These are phyloP conservation scores for Choloepus didactylus DNA, from an alignment of 2,797 vertebrate species.

Conservation along the genomic window DNA sequence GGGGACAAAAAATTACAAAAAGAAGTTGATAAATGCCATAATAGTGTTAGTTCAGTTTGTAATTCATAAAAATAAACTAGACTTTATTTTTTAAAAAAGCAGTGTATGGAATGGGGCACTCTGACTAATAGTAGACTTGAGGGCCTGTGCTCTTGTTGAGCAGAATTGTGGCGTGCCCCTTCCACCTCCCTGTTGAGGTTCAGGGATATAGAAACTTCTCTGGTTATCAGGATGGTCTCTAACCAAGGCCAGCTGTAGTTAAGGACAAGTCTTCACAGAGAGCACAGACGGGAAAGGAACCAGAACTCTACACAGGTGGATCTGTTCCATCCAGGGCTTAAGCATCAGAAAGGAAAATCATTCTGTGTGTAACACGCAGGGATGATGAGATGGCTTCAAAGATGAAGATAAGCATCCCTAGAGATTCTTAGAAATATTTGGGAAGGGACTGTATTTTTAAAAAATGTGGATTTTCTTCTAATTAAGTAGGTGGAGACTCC, in stretches of 20 bases:
- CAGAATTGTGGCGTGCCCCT: not conserved
- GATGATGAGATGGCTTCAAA: not conserved
- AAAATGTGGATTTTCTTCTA: too few relatives aligned
- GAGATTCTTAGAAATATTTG: too few relatives aligned
- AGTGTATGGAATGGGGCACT: not conserved
- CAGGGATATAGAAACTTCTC: not conserved
- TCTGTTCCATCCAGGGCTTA: too few relatives aligned
- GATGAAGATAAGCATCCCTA: not conserved
- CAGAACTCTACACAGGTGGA: not conserved
- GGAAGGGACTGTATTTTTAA: too few relatives aligned
- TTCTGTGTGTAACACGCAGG: not conserved
- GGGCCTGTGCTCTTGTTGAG: not conserved
- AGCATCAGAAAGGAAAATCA: slow-evolving; percentile 7
- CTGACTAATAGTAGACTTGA: not conserved
- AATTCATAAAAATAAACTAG: slow-evolving; percentile 25
- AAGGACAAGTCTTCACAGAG: not conserved
- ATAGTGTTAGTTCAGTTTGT: not conserved
- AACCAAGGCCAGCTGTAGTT: not conserved
- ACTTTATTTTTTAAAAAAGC: not conserved
- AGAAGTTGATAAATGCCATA: slow-evolving; percentile 34
- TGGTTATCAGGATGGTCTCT: not conserved
- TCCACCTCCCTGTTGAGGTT: not conserved
- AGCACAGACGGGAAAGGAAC: not conserved
- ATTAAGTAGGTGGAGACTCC: too few relatives aligned
- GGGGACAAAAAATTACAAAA: slow-evolving; percentile 18